These are phyloP conservation scores for Heterodera carotae DNA, from an alignment of 1,140 invertebrate genomes.

Conservation along the genomic window DNA sequence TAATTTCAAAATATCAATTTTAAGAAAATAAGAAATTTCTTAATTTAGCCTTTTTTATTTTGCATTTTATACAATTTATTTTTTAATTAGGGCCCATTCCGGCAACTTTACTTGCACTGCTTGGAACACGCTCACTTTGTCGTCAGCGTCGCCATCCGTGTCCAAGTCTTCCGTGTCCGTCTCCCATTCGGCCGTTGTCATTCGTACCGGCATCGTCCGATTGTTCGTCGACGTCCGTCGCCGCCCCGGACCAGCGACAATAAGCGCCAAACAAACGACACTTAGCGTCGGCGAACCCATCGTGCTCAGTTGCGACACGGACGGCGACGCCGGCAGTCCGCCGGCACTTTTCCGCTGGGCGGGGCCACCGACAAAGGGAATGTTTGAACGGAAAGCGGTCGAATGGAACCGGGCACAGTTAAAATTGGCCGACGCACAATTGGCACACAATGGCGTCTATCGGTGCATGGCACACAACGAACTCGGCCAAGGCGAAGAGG, in stretches of 20 bases:
- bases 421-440: slow-evolving; percentile 33
- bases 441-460: slow-evolving; percentile 48
- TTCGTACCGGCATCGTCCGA: slow-evolving; percentile 31
- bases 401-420: slow-evolving; percentile 28
- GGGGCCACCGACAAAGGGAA: slow-evolving; percentile 26
- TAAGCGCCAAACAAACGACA: slow-evolving; percentile 23
- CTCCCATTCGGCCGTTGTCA: slow-evolving; percentile 7
- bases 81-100: slow-evolving; percentile 31
- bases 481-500: slow-evolving; percentile 46
- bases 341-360: slow-evolving; percentile 44
- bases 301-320: slow-evolving; percentile 34
- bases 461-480: slow-evolving; percentile 46
- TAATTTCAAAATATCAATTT: too few species aligned
- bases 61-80: neutral
- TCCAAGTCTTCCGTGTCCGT: neutral
- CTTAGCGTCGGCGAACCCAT: slow-evolving; percentile 41
- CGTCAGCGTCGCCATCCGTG: slow-evolving; percentile 12
- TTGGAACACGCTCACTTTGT: slow-evolving; percentile 37
- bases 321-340: slow-evolving; percentile 47
- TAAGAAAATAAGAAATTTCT: too few species aligned
- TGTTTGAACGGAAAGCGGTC: slow-evolving; percentile 1
- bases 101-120: slow-evolving; percentile 52
- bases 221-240: slow-evolving; percentile 45
- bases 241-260: slow-evolving; percentile 40
- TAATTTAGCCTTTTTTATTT: slow-evolving; percentile 7